Base-by-base conservation (phyloP, 2,888 invertebrate species). In the Brenthis daphne region DNA sequence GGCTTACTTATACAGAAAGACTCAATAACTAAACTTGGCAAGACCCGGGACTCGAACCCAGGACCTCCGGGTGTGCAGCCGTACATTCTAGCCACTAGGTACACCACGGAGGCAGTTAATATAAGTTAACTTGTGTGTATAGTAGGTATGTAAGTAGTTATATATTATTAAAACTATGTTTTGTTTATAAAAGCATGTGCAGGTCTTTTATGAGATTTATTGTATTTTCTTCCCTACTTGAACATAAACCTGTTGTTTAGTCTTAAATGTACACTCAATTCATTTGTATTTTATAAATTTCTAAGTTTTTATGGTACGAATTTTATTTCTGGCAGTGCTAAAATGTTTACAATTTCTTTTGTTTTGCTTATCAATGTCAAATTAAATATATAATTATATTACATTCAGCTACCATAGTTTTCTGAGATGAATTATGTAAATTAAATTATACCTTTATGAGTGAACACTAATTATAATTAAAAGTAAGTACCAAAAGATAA, bases 361-460 rank as follows among this genome's bases (percentile, higher is more conserved):
- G 37, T 43, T 11, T 60, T 60, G 58, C 58, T 60, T 60, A 24
- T 60, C 24, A 48, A 29, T 60, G 58, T 60, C 48, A 58, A 24
- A 16, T 47, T 58, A 58, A 47, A 58, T 47, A 13, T 20, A 58
- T 29, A 58, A 48, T 11, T 48, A 58, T 58, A 58, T 58, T 58
- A 58, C 58, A 58, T 58, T 48, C 48, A 58, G 58, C 58, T 58
- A 58, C 58, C 58, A 58, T 14, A 11, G 12, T 58, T 29, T 20
- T 20, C 24, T n/a, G 48, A 48, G 12, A 24, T 20, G 6, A 37
- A 33, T 12, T 24, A 57, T 29, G 3, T 29, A 29, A 29, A 29
- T 29, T 29, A 4, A 3, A 29, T 29, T 29, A 4, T 29, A 37
- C 43, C 2, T 47, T 43, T 20, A n/a, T 6, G 13, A 13, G 43